Evolutionary conservation across 2,797 vertebrate species (phyloP).

Genomic region (Acanthis flammea): DNA sequence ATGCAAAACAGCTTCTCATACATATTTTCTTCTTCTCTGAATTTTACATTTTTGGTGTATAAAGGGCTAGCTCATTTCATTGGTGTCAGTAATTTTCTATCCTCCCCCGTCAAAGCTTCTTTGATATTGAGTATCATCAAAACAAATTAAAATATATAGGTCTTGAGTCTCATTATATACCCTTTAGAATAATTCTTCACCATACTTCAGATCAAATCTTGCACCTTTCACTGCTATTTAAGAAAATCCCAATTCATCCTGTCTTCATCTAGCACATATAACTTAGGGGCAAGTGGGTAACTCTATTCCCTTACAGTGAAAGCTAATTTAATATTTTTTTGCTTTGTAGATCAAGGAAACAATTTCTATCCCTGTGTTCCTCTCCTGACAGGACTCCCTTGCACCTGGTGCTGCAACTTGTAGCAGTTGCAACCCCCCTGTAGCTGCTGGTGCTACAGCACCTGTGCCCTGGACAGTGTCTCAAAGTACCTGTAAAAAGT

Average conservation of each 20-base stretch:
- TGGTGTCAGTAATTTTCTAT: background rate
- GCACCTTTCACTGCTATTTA: background rate
- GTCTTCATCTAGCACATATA: background rate
- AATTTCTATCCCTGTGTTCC: background rate
- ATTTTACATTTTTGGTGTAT: background rate
- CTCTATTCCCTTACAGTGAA: background rate
- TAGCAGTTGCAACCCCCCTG: too few species aligned
- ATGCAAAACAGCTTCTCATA: background rate
- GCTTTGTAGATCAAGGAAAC: background rate
- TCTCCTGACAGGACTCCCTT: background rate
- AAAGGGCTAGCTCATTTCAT: background rate
- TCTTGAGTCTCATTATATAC: background rate
- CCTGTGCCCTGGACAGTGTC: rapidly evolving
- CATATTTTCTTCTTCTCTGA: background rate
- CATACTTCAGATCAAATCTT: background rate
- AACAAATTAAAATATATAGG: background rate
- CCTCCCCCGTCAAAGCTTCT: rapidly evolving
- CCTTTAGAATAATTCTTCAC: background rate
- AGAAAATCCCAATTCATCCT: background rate
- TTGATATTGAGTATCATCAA: background rate
- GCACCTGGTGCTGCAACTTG: too few species aligned
- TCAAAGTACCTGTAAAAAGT: background rate
- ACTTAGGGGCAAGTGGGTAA: background rate
- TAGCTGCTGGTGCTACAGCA: rapidly evolving
- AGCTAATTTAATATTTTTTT: background rate